These are phyloP conservation scores for Malthinus flaveolus DNA, from an alignment of 2,888 invertebrate genomes.

Conservation along the genomic window DNA sequence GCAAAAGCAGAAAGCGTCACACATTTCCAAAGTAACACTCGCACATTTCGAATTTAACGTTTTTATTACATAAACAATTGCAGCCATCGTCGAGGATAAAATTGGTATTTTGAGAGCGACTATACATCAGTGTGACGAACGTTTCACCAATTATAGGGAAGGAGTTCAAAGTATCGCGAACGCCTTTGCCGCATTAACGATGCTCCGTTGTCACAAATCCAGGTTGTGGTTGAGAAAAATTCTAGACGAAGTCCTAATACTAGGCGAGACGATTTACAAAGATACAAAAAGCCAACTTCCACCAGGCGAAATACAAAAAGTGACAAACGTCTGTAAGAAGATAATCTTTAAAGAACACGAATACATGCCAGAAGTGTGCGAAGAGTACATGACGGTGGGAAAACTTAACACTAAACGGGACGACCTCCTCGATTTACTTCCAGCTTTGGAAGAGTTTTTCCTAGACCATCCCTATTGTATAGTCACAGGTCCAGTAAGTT, in stretches of 20 bases:
- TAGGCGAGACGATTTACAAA: constrained; percentile 49
- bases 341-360: constrained; percentile 40
- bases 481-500: constrained; percentile 49
- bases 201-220: constrained; percentile 49
- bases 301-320: constrained; percentile 30
- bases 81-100: constrained; percentile 39
- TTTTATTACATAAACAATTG: not conserved
- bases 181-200: constrained; percentile 50
- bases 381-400: constrained; percentile 48
- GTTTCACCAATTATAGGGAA: constrained; percentile 43
- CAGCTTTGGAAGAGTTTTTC: constrained; percentile 50
- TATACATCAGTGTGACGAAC: constrained; percentile 48
- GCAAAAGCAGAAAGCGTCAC: constrained; percentile 37
- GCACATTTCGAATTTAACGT: no score
- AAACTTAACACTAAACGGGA: constrained; percentile 43
- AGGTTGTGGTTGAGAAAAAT: constrained; percentile 50
- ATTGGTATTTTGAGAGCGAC: constrained; percentile 49
- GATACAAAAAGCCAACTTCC: constrained; percentile 40
- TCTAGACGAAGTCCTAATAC: constrained; percentile 48
- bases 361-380: constrained; percentile 42
- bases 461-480: constrained; percentile 48
- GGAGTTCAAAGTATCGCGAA: constrained; percentile 47
- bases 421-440: constrained; percentile 46
- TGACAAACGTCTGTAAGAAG: constrained; percentile 39
- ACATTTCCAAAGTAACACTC: constrained; percentile 37